These are phyloP conservation scores for Colletes collaris DNA, from an alignment of 2,888 invertebrate genomes.

Conservation along the genomic window DNA sequence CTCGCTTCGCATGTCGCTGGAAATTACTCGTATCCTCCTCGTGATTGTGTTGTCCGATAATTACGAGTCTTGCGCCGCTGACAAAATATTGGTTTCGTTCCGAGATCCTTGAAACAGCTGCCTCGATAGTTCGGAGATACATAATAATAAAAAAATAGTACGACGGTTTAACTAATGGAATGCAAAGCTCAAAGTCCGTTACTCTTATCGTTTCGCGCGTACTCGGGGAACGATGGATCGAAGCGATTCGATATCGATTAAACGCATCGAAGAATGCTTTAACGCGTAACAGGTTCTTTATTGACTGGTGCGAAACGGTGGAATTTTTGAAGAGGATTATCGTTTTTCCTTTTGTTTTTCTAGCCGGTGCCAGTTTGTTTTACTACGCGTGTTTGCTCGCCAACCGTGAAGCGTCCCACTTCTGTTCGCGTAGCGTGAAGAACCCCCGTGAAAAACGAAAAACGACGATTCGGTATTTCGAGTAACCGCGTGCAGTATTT, in stretches of 20 bases:
- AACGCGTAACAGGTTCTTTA: not conserved
- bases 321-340: conserved; percentile 2
- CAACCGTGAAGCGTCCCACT: not conserved
- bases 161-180: not conserved
- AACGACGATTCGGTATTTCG: not conserved
- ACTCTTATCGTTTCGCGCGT: not conserved
- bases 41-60: no score
- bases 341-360: not conserved
- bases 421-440: no score
- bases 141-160: no score
- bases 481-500: not conserved
- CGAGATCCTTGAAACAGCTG: no score
- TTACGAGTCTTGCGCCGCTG: no score
- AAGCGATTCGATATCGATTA: not conserved
- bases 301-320: not conserved
- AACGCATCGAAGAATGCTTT: not conserved
- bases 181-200: not conserved
- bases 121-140: no score
- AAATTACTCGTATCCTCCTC: no score
- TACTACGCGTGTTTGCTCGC: not conserved
- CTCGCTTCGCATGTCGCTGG: no score
- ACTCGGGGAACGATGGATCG: not conserved
- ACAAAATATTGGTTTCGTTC: no score
- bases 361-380: not conserved
- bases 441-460: not conserved